A percentile compares a stretch with the other conserved stretches of the same genome.
Evolutionary conservation across 2,797 vertebrate species (phyloP).

Genomic region (Parambassis ranga): DNA sequence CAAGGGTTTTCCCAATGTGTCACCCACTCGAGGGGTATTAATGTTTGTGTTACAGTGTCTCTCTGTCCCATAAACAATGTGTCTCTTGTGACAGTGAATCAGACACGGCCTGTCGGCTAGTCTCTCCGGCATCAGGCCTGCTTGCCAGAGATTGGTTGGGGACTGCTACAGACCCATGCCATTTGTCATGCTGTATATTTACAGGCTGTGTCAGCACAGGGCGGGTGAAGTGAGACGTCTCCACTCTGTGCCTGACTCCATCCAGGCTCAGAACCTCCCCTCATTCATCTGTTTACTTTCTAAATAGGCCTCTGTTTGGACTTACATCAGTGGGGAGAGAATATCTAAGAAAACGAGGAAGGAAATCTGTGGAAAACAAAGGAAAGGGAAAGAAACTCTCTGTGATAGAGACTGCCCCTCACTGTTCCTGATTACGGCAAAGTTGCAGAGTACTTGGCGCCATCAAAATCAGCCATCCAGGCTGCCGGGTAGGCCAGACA

Average conservation of each 20-base stretch:
- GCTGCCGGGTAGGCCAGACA: constrained; percentile 77
- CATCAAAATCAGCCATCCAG: constrained; percentile 80
- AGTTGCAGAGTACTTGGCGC: constrained; percentile 80
- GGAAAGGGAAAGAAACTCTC: constrained; percentile 85
- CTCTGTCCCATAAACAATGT: constrained; percentile 76
- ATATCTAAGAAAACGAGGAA: constrained; percentile 88
- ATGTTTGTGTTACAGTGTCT: constrained; percentile 73
- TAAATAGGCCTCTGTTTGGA: constrained; percentile 86
- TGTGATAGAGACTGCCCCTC: constrained; percentile 81
- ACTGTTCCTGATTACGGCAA: constrained; percentile 82
- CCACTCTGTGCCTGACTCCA: constrained; percentile 64
- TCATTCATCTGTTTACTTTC: constrained; percentile 85
- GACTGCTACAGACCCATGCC: constrained; percentile 66
- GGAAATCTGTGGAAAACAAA: constrained; percentile 87
- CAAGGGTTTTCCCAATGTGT: constrained; percentile 71
- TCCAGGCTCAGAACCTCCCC: constrained; percentile 73
- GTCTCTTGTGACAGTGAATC: constrained; percentile 75
- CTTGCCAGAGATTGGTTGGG: constrained; percentile 66
- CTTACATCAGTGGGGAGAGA: constrained; percentile 85
- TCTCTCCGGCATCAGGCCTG: constrained; percentile 67
- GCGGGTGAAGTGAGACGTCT: constrained; percentile 72
- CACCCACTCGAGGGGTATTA: constrained; percentile 71
- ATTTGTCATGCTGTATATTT: constrained; percentile 81
- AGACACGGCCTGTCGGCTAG: constrained; percentile 66
- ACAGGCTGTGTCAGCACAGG: constrained; percentile 74